These are phyloP conservation scores for Phortica okadai DNA, from an alignment of 2,888 invertebrate species.

Conservation along the genomic window DNA sequence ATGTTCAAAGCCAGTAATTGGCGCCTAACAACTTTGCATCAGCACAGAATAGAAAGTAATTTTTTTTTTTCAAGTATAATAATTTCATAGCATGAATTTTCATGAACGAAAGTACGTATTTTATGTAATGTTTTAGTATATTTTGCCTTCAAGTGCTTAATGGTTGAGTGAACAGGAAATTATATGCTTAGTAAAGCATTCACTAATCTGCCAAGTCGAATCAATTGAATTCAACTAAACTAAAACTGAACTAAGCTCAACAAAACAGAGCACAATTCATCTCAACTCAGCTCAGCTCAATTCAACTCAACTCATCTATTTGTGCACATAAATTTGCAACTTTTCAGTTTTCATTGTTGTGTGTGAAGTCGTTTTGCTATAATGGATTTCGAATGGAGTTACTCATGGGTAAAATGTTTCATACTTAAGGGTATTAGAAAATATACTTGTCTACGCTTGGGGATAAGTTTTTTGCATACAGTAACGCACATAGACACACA, in stretches of 20 bases:
- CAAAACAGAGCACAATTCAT: not conserved
- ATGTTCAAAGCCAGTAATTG: too few species aligned
- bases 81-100: too few species aligned
- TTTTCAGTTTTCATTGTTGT: slow-evolving; percentile 68
- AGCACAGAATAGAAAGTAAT: too few species aligned
- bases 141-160: not conserved
- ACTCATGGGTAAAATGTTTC: slow-evolving; percentile 70
- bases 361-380: slow-evolving; percentile 66
- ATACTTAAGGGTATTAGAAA: slow-evolving; percentile 71
- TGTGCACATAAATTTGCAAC: slow-evolving; percentile 69
- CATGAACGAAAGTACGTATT: not conserved
- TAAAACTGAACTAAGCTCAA: not conserved
- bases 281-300: not conserved
- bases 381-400: slow-evolving; percentile 70
- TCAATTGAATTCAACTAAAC: not conserved
- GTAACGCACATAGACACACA: not conserved
- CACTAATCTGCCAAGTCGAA: not conserved
- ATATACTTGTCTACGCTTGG: slow-evolving; percentile 52
- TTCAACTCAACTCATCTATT: not conserved
- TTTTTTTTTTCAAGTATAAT: too few species aligned
- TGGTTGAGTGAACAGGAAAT: not conserved
- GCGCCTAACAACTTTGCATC: too few species aligned
- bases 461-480: slow-evolving; percentile 12
- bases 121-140: not conserved
- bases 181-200: not conserved